Evolutionary conservation across 2,113 vertebrate genomes (phyloP).

Genomic region (Spilogale gracilis): DNA sequence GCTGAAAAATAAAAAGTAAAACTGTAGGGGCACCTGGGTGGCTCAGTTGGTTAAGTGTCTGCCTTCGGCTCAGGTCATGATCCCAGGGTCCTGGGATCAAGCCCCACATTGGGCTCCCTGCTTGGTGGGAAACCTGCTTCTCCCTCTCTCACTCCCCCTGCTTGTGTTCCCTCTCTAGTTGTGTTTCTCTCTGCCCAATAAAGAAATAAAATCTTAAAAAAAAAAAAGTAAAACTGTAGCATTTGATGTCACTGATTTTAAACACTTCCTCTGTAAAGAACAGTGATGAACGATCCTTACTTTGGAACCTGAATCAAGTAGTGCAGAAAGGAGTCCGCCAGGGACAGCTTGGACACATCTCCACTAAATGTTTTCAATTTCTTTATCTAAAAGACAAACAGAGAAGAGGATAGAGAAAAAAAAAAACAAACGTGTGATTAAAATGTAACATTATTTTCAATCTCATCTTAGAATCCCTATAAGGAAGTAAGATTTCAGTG

Average conservation of each 20-base stretch:
- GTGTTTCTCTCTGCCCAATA: no score
- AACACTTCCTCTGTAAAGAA: conserved; percentile 52
- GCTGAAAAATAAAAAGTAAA: conserved; percentile 87
- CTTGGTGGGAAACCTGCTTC: no score
- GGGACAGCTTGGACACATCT: conserved; percentile 94
- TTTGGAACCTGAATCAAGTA: conserved; percentile 96
- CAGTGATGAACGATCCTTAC: conserved; percentile 87
- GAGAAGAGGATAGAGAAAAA: conserved; percentile 57
- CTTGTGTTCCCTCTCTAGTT: no score
- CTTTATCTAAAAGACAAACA: conserved; percentile 90
- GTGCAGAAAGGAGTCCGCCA: conserved; percentile 97
- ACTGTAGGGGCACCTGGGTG: conserved; percentile 5
- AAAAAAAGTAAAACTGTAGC: conserved; percentile 78
- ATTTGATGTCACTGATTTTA: neutral
- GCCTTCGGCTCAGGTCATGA: no score
- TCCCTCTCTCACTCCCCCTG: no score
- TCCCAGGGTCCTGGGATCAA: no score
- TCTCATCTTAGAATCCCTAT: conserved; percentile 24
- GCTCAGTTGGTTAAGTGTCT: no score
- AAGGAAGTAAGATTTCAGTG: conserved; percentile 6
- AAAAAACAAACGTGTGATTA: conserved; percentile 65
- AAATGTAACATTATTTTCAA: conserved; percentile 57
- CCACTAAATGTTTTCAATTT: conserved; percentile 94
- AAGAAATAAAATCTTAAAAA: neutral
- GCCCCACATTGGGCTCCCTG: no score